Evolutionary conservation across 2,113 vertebrate genomes (phyloP).

Genomic region (Ovis aries): ARS-UI_Ramb_v3.0 NC_056056.1:44510501-44511000

Average conservation of each 20-base stretch:
- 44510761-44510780: background rate
- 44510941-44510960: background rate
- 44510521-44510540: background rate
- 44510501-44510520: background rate
- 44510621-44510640: background rate
- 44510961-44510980: background rate
- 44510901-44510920: background rate
- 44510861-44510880: background rate
- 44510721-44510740: background rate
- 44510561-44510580: background rate
- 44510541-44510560: background rate
- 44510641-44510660: background rate
- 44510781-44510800: background rate
- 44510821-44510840: background rate
- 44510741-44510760: background rate
- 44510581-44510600: background rate
- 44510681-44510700: background rate
- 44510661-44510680: background rate
- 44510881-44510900: background rate
- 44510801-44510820: background rate
- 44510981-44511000: background rate
- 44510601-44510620: background rate
- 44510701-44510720: background rate
- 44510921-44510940: background rate
- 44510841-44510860: background rate